phyloP scores from a whole-genome alignment of 2,113 vertebrate genomes.

The Pardalotus punctatus region DNA sequence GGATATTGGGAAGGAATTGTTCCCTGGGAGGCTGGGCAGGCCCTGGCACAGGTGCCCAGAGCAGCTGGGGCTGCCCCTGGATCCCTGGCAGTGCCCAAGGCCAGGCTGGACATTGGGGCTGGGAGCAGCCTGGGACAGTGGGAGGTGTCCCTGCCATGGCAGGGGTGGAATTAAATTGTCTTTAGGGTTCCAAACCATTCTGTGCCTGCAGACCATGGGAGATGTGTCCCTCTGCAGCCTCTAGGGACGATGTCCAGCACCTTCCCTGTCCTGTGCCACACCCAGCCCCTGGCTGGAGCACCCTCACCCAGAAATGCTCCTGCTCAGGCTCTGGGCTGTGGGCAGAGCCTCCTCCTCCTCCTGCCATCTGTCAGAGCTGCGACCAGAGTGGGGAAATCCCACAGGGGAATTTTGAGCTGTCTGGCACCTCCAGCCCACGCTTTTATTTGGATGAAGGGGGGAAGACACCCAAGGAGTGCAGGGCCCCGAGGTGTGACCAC shows the following conservation, averaged over 20 bases:
- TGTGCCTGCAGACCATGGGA: background rate
- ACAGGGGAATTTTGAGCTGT: background rate
- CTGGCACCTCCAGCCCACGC: background rate
- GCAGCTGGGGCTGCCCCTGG: background rate
- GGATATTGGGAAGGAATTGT: background rate
- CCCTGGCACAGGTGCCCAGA: background rate
- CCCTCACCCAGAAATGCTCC: background rate
- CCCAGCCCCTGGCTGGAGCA: background rate
- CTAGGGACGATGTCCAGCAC: fast-evolving
- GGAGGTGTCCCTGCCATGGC: background rate
- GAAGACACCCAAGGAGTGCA: background rate
- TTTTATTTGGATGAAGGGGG: background rate
- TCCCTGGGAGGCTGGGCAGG: fast-evolving
- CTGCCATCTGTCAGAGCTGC: background rate
- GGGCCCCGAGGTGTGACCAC: background rate
- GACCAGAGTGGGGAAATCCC: background rate
- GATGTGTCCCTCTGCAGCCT: background rate
- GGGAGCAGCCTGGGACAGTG: background rate
- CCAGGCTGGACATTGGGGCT: background rate
- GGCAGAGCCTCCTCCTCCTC: background rate
- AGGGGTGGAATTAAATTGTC: background rate
- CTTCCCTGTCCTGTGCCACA: fast-evolving
- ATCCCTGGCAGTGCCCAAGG: background rate
- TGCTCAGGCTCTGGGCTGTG: background rate
- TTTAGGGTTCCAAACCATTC: background rate